Evolutionary conservation across 2,888 invertebrate genomes (phyloP), one percentile per base, ranked within the genome.

Genomic region (Lochmaea capreae): DNA sequence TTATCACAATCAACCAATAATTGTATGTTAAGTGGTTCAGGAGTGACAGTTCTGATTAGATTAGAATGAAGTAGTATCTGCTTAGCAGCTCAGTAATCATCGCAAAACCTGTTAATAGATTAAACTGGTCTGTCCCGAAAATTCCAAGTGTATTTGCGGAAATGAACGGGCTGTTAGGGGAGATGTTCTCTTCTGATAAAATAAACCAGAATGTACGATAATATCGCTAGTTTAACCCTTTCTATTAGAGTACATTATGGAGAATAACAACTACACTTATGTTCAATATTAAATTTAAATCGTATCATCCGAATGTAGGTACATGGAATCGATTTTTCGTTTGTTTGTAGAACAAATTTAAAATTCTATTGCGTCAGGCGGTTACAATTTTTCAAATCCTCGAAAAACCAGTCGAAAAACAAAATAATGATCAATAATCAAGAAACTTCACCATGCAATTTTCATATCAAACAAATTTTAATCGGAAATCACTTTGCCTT

Each of bases 1-100:
- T 69, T 63, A 69, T 26, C 63, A 54, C 22, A 39, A 63, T 54
- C 22, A 26, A 62, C 68, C 68, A 62, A 69, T 69, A 69, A 69
- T 69, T 63, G 69, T 54, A 43, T 22, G 42, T 63, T 39, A 63
- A 69, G 62, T 63, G 63, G 52, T 69, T 42, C 33, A 16, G 22
- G 18, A 63, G 12, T 69, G 69, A 69, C 69, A 69, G 54, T 63
- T 63, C 52, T 33, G 26, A 16, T n/a, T 39, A 18, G 52, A 42
- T 62, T 54, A 54, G 62, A 63, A 63, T 42, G 63, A 52, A 69
- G 69, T 63, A 43, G 16, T 63, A 16, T 22, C 14, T 16, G 62
- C 11, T 42, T 62, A 33, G 16, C 62, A 69, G 49, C 46, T 26
- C 39, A 49, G 69, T 69, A 69, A 69, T 69, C 54, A 62, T 63